Base-by-base conservation (phyloP, 2,113 vertebrate genomes). In the Uria aalge region DNA sequence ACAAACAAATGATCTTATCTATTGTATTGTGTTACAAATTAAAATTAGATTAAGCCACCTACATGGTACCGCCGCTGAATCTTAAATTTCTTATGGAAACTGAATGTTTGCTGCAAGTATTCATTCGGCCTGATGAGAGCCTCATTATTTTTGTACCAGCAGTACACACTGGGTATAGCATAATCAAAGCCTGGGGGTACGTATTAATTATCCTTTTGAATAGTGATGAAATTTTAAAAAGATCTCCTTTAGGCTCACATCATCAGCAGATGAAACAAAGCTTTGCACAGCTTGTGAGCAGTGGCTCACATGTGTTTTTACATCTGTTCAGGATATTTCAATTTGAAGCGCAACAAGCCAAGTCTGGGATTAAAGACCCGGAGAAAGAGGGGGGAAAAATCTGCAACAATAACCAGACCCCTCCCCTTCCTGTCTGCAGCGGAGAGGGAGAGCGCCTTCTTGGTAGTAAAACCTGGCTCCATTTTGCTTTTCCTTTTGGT, bases 151-250 rank as follows among this genome's bases (percentile, higher is more conserved):
- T 98, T 98, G 98, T 98, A 98, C 98, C 98, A 98, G 98, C 98
- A 96, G 98, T 98, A 98, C 98, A 98, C 99, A 98, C 99, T 98
- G 98, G 98, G 98, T 99, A 98, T 98, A 98, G 99, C 98, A 99
- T 99, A 99, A 99, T 99, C 99, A 99, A 99, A 99, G 99, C 99
- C 99, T 99, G 99, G 98, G 99, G 99, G 99, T 99, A 99, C 98
- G 98, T 99, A 99, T 99, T 99, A 99, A 99, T 99, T 99, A 99
- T 99, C 99, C 99, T 99, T 99, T 99, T 99, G 99, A 99, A 99
- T 99, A 99, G 99, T 99, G 99, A 99, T 99, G 99, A 99, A 99
- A 99, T 99, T 99, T 99, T 99, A 99, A 99, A 99, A 99, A 99
- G 99, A 98, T 98, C 99, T 99, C 98, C 99, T 99, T 99, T 99